Evolutionary conservation across 2,113 vertebrate genomes (phyloP), one percentile per base, ranked within the genome.

Genomic region (Chiloscyllium plagiosum): DNA sequence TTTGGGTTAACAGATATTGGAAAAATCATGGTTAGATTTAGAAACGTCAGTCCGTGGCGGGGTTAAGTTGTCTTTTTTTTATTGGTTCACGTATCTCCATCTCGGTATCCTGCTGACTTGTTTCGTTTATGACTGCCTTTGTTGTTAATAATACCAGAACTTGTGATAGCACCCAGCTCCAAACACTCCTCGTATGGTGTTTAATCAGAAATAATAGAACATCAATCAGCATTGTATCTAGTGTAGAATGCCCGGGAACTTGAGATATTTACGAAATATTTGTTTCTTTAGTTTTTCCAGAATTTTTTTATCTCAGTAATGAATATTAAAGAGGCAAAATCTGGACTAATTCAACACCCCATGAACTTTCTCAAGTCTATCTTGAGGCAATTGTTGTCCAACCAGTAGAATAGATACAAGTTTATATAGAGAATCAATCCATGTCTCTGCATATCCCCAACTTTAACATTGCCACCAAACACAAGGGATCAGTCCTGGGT

Each of bases 231-330:
- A 72, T 17, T 1, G 42, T 72, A 10, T 52, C 93, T 22, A 70
- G 13, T 4, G 42, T 37, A 72, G 37, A 50, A 29, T 70, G 42
- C 10, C 94, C 29, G 15, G 42, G 72, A 47, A 70, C 26, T 52
- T 95, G 50, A 76, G 70, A 70, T 47, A 50, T 70, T 90, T 61
- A 52, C 29, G 61, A 90, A 52, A 90, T 90, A 70, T 70, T 37
- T 95, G 42, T 50, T 95, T 95, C 68, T 72, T 26, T 50, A 29
- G 70, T 95, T 95, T 70, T 52, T 24, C 72, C 66, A 95, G 69
- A 72, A 29, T 72, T n/a, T n/a, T n/a, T n/a, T n/a, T n/a, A 22
- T 22, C 26, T 90, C 87, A 61, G 1, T 90, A 33, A 90, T 61
- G 56, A 61, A 33, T 12, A 47, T 37, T 95, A 22, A 72, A 95